These are phyloP conservation scores for Ormia ochracea DNA, from an alignment of 2,888 invertebrate species.

Conservation along the genomic window DNA sequence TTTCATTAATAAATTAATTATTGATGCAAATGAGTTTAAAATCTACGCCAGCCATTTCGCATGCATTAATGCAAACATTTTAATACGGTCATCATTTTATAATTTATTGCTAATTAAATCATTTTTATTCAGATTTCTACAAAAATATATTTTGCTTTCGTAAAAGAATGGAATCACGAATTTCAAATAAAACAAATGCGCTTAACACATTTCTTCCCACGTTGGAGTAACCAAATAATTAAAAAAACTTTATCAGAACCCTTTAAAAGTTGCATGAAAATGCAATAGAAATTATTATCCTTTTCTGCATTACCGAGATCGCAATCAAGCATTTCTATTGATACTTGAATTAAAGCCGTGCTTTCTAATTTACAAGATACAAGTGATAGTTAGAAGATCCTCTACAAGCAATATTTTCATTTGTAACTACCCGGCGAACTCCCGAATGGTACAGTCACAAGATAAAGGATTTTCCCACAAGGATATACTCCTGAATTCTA, in stretches of 20 bases:
- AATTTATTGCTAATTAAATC: slow-evolving; percentile 72
- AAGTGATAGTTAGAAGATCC: slow-evolving; percentile 80
- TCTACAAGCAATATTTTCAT: slow-evolving; percentile 78
- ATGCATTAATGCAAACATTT: slow-evolving; percentile 69
- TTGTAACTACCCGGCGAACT: slow-evolving; percentile 88
- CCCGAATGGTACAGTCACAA: slow-evolving; percentile 87
- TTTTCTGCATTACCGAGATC: slow-evolving; percentile 75
- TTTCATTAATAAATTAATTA: slow-evolving; percentile 65
- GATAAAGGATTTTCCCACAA: slow-evolving; percentile 87
- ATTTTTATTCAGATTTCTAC: slow-evolving; percentile 64
- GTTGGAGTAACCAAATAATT: too few species aligned
- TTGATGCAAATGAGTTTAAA: slow-evolving; percentile 69
- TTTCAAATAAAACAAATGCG: too few species aligned
- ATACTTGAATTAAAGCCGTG: slow-evolving; percentile 84
- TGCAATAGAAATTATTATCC: too few species aligned
- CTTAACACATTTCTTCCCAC: too few species aligned
- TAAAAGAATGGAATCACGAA: slow-evolving; percentile 9
- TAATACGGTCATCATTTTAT: slow-evolving; percentile 63
- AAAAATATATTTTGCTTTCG: background rate
- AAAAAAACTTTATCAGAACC: too few species aligned
- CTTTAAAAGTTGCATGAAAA: too few species aligned
- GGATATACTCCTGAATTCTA: slow-evolving; percentile 73
- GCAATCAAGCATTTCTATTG: slow-evolving; percentile 82
- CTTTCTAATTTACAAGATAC: slow-evolving; percentile 89
- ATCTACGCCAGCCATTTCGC: slow-evolving; percentile 64